These are phyloP conservation scores for Myotis yumanensis DNA, from an alignment of 2,113 vertebrate species.

Conservation along the genomic window DNA sequence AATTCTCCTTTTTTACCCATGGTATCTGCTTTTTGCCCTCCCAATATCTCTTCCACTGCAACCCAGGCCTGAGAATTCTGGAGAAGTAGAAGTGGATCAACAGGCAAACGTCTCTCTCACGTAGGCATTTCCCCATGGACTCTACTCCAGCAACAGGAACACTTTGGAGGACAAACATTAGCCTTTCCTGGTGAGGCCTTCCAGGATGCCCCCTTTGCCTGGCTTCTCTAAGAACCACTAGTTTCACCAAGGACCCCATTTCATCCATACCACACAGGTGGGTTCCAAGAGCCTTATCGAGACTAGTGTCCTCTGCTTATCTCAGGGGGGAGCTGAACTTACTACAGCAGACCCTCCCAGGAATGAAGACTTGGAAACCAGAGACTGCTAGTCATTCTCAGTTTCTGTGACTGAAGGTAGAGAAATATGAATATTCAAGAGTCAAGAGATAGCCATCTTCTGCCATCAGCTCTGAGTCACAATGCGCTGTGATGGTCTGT, in stretches of 20 bases:
- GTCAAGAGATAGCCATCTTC: not conserved
- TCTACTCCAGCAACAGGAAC: too few relatives aligned
- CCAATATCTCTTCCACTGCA: not conserved
- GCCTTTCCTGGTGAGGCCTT: not conserved
- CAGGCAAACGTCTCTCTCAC: not conserved
- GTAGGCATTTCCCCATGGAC: rapidly evolving
- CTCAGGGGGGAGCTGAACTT: not conserved
- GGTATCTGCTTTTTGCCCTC: not conserved
- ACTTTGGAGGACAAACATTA: not conserved
- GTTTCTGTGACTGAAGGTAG: not conserved
- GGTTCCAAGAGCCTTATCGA: not conserved
- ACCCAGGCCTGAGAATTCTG: not conserved
- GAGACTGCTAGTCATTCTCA: not conserved
- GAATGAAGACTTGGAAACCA: not conserved
- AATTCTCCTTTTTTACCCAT: not conserved
- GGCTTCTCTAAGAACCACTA: not conserved
- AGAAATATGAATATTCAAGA: not conserved
- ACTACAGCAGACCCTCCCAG: not conserved
- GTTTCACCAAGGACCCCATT: not conserved
- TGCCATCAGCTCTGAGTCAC: not conserved
- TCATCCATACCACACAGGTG: not conserved
- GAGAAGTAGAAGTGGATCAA: rapidly evolving
- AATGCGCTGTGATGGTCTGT: not conserved
- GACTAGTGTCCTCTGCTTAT: not conserved
- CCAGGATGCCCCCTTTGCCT: not conserved